Base-by-base conservation (phyloP, 2,797 vertebrate species). In the Apodemus agrarius region DNA sequence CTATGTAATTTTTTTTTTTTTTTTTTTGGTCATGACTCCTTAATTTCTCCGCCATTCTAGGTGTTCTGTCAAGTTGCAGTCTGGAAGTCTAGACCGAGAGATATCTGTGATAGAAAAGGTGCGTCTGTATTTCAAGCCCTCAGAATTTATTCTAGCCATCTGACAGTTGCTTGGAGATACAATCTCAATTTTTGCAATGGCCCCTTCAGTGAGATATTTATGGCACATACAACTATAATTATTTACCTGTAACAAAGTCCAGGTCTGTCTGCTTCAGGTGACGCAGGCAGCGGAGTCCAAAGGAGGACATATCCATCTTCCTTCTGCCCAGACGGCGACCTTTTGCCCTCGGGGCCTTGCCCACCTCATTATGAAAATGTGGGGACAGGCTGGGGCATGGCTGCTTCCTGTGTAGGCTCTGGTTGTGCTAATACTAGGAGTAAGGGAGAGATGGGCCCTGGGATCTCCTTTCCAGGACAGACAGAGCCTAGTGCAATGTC, bases 181-280 rank as follows among this genome's bases (percentile, higher is more conserved):
- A 98, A 99, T 99, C 99, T 99, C 98, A 98, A 98, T 98, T 99
- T 98, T 98, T 98, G 98, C 98, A 98, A 98, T 98, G 98, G 98
- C 97, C 98, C 98, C 98, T 98, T 98, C 98, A 98, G 98, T 97
- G 96, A 98, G 98, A 99, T 99, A 99, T 99, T 99, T 99, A 99
- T 98, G 98, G 98, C 98, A 98, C 98, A 98, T 99, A 98, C 98
- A 98, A 98, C 98, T 98, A 98, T 99, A 99, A 99, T 99, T 99
- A 99, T 99, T 98, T 98, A 99, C 98, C 99, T 99, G 98, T 99
- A 99, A 99, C 98, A 98, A 98, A 99, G 98, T 99, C 98, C 99
- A 99, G 99, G 98, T 98, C 98, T 98, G 98, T 98, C 98, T 98
- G 98, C 98, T 98, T 98, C 98, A 99, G 98, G 98, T 99, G 98